Evolutionary conservation across 2,888 invertebrate species (phyloP).

Genomic region (Drosophila neoperkinsi): DNA sequence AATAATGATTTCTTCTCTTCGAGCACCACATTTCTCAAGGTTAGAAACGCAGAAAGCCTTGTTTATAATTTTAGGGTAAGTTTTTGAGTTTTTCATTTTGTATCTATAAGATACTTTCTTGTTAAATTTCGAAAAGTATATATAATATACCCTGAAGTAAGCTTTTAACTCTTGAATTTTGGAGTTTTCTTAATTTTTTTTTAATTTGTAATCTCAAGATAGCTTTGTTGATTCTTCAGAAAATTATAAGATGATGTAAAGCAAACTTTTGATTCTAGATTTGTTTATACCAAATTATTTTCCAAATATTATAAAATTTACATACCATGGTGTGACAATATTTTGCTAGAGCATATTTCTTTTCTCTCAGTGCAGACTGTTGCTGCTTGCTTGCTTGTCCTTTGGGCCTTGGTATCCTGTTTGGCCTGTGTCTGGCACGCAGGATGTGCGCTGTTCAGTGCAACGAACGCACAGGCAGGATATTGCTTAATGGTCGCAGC

Average conservation of each 20-base stretch:
- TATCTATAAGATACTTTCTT: not conserved
- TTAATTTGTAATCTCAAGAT: not conserved
- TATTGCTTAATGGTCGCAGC: conserved; percentile 73
- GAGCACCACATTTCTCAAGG: not conserved
- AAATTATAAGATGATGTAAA: not conserved
- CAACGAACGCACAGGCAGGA: conserved; percentile 34
- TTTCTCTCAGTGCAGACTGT: conserved; percentile 1
- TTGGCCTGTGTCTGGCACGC: conserved; percentile 46
- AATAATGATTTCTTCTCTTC: not conserved
- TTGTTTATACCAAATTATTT: not conserved
- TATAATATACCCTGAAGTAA: too few species aligned
- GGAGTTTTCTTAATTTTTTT: not conserved
- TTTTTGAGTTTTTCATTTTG: not conserved
- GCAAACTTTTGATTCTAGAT: not conserved
- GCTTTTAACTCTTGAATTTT: too few species aligned
- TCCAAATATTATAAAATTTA: not conserved
- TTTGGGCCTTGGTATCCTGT: conserved; percentile 28
- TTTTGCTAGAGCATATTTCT: not conserved
- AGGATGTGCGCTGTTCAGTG: conserved; percentile 48
- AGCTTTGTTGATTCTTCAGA: not conserved
- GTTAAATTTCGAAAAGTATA: not conserved
- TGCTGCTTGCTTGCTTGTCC: conserved; percentile 17
- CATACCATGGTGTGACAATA: not conserved
- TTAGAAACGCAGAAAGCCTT: too few species aligned
- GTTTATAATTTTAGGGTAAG: too few species aligned